A percentile compares a stretch with the other conserved stretches of the same genome.
Evolutionary conservation across 2,797 vertebrate species (phyloP).

Genomic region (Notolepis coatsorum): DNA sequence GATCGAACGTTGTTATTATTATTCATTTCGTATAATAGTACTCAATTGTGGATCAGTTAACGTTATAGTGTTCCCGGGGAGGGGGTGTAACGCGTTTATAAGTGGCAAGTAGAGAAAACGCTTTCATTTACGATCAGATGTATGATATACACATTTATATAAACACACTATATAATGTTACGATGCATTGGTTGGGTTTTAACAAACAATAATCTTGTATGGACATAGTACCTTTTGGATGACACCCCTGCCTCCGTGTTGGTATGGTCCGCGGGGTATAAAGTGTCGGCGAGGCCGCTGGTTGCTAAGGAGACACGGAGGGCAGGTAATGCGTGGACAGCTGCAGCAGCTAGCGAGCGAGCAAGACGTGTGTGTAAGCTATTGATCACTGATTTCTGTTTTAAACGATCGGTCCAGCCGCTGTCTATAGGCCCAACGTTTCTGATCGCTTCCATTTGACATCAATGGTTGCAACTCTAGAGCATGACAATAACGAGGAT

Average conservation of each 20-base stretch:
- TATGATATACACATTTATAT: too few relatives aligned
- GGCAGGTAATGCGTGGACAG: slow-evolving; percentile 78
- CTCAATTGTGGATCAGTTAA: too few relatives aligned
- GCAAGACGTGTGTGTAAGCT: slow-evolving; percentile 71
- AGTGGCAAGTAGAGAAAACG: too few relatives aligned
- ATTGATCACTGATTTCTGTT: too few relatives aligned
- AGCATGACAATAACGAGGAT: slow-evolving; percentile 14
- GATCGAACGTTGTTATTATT: too few relatives aligned
- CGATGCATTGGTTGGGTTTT: not conserved
- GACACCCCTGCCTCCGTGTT: slow-evolving; percentile 18
- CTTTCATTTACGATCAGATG: too few relatives aligned
- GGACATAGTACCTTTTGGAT: not conserved
- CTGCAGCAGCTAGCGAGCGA: too few relatives aligned
- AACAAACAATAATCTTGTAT: not conserved
- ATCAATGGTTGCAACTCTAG: not conserved
- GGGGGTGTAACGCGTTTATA: too few relatives aligned
- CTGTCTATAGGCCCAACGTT: not conserved
- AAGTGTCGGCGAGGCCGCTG: slow-evolving; percentile 45
- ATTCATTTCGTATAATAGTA: too few relatives aligned
- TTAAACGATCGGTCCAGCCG: not conserved
- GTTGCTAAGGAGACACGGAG: slow-evolving; percentile 81
- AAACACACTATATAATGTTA: too few relatives aligned
- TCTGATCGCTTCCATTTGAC: not conserved
- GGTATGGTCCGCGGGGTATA: slow-evolving; percentile 75
- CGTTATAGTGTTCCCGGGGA: too few relatives aligned